Evolutionary conservation across 2,113 vertebrate species (phyloP).

Genomic region (Lagopus leucura): DNA sequence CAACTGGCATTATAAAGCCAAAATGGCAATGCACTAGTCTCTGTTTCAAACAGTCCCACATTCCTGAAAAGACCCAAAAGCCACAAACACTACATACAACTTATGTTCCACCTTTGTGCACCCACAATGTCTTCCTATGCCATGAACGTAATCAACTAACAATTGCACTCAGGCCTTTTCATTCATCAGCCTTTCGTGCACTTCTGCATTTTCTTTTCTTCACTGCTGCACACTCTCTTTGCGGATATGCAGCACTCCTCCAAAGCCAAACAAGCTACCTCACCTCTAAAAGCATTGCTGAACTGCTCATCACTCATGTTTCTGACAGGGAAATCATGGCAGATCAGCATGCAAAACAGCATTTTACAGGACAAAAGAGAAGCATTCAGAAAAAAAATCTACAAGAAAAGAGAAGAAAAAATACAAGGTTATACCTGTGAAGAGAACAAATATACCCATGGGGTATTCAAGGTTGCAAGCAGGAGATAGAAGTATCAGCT

Average conservation of each 20-base stretch:
- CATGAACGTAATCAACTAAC: not conserved
- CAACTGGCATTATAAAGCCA: not conserved
- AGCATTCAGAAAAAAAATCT: slow-evolving; percentile 39
- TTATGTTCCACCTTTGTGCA: not conserved
- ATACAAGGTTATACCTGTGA: slow-evolving; percentile 48
- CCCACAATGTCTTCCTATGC: not conserved
- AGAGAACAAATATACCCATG: not conserved
- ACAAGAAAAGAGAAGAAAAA: slow-evolving; percentile 33
- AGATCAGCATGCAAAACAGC: slow-evolving; percentile 27
- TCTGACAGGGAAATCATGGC: slow-evolving; percentile 7
- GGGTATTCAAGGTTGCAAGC: slow-evolving; percentile 10
- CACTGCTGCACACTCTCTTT: not conserved
- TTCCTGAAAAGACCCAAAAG: not conserved
- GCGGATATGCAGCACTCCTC: not conserved
- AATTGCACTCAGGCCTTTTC: not conserved
- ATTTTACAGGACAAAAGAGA: slow-evolving; percentile 15
- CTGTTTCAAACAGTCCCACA: not conserved
- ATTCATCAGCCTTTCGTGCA: not conserved
- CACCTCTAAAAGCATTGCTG: not conserved
- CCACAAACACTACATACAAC: accelerated
- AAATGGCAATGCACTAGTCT: not conserved
- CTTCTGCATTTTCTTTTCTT: not conserved
- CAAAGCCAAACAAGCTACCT: not conserved
- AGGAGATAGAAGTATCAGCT: not conserved
- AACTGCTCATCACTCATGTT: not conserved